Evolutionary conservation across 2,113 vertebrate species (phyloP).

Genomic region (Gallinago paraguaiae): DNA sequence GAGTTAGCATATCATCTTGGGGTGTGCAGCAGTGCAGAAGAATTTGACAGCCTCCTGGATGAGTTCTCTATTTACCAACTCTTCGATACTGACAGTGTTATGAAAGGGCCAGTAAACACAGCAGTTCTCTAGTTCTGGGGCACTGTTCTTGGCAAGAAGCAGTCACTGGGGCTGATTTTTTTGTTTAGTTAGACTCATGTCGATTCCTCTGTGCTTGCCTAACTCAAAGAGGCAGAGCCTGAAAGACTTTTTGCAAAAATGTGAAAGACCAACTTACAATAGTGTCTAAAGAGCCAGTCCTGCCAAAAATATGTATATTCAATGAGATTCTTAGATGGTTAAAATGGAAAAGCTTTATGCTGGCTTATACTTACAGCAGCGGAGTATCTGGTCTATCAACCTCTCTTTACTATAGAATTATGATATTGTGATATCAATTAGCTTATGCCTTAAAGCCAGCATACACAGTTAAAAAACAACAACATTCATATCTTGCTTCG

Average conservation of each 20-base stretch:
- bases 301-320: constrained; percentile 33
- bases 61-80: constrained; percentile 61
- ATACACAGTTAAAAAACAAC: neutral
- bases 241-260: constrained; percentile 16
- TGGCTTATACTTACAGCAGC: neutral
- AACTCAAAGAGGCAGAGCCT: constrained; percentile 36
- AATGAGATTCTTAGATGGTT: neutral
- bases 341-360: neutral
- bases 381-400: neutral
- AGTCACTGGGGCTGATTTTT: constrained; percentile 12
- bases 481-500: neutral
- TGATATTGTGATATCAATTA: constrained; percentile 25
- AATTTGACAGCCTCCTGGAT: constrained; percentile 68
- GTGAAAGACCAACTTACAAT: constrained; percentile 28
- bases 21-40: constrained; percentile 70
- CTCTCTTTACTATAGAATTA: neutral
- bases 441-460: constrained; percentile 17
- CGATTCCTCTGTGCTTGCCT: neutral
- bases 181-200: neutral
- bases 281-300: constrained; percentile 32
- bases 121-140: constrained; percentile 44
- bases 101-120: constrained; percentile 58
- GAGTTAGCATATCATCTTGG: constrained; percentile 53
- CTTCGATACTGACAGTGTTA: constrained; percentile 50
- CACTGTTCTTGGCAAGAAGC: constrained; percentile 62